Evolutionary conservation across 1,140 invertebrate genomes (phyloP).

Genomic region (Pentalonia nigronervosa): DNA sequence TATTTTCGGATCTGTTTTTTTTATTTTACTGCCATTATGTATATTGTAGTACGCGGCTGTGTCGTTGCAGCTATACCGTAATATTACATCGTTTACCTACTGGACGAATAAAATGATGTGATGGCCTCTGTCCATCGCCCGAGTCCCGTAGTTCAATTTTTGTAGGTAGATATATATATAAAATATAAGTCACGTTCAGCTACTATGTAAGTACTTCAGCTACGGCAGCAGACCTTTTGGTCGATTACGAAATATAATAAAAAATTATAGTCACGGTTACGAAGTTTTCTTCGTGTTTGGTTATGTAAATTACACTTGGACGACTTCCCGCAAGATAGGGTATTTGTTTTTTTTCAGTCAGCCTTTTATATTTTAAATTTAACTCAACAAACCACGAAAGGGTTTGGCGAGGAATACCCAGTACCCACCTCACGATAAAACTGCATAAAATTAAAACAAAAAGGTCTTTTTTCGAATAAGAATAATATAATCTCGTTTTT

Average conservation of each 20-base stretch:
- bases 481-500: neutral
- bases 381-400: neutral
- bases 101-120: neutral
- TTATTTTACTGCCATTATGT: too few species aligned
- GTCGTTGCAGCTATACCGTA: neutral
- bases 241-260: conserved; percentile 5
- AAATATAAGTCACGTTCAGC: neutral
- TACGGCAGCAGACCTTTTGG: neutral
- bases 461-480: neutral
- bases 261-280: conserved; percentile 20
- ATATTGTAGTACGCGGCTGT: too few species aligned
- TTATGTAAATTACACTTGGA: conserved; percentile 25
- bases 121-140: too few species aligned
- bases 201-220: neutral
- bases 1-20: neutral
- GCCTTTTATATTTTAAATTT: neutral
- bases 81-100: neutral
- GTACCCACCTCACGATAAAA: neutral
- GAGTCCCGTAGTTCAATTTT: neutral
- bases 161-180: neutral
- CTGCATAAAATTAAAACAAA: neutral
- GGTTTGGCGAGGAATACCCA: neutral
- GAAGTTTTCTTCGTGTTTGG: neutral
- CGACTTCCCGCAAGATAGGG: too few species aligned
- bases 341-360: neutral